Evolutionary conservation across 2,888 invertebrate genomes (phyloP).

Genomic region (Thereva nobilitata): DNA sequence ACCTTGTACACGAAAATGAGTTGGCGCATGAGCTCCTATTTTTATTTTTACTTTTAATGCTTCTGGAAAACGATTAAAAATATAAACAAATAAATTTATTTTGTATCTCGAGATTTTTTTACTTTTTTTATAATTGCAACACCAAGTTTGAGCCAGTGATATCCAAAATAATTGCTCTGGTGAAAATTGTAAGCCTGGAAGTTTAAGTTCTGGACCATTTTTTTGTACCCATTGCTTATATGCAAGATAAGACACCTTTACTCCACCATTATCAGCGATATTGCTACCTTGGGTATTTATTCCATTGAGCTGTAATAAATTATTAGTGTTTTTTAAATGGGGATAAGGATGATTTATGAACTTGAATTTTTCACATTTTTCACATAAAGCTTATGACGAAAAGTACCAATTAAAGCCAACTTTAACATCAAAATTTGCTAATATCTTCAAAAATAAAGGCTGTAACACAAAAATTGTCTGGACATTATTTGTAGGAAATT

Average conservation of each 20-base stretch:
- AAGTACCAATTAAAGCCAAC: too few relatives aligned
- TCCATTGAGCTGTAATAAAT: constrained; percentile 75
- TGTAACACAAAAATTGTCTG: too few relatives aligned
- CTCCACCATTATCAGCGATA: constrained; percentile 93
- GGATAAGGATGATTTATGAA: too few relatives aligned
- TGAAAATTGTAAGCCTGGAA: constrained; percentile 74
- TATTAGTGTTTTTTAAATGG: constrained; percentile 1
- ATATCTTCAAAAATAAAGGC: too few relatives aligned
- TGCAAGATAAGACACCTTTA: constrained; percentile 87
- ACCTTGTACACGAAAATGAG: constrained; percentile 84
- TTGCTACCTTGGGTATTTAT: constrained; percentile 92
- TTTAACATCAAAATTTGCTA: too few relatives aligned
- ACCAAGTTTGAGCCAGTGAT: constrained; percentile 86
- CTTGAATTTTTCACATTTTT: too few relatives aligned
- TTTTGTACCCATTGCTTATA: constrained; percentile 74
- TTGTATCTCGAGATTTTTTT: background rate
- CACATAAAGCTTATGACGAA: too few relatives aligned
- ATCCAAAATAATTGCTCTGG: constrained; percentile 81
- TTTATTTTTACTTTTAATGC: constrained; percentile 78
- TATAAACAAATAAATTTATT: background rate
- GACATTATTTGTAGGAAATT: too few relatives aligned
- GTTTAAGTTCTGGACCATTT: constrained; percentile 66
- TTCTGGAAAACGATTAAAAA: constrained; percentile 54
- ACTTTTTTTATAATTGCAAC: constrained; percentile 74
- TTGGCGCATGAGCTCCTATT: constrained; percentile 79